phyloP scores from a whole-genome alignment of 2,797 vertebrate genomes.

The Chelonia mydas region DNA sequence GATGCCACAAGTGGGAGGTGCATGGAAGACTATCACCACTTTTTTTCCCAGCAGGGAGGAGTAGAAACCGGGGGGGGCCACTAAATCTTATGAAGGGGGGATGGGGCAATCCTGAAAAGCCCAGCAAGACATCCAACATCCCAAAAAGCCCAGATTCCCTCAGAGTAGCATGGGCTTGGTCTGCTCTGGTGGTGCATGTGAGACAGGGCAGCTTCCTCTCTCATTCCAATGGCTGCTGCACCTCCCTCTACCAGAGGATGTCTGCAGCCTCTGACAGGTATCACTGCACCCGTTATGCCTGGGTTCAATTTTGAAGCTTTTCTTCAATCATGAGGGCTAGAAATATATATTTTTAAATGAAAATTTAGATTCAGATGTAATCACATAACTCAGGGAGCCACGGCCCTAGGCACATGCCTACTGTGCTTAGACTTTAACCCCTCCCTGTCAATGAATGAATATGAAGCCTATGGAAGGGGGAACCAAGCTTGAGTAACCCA shows the following conservation, averaged over 20 bases:
- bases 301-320: neutral
- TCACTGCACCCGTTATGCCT: neutral
- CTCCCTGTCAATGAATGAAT: neutral
- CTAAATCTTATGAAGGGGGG: neutral
- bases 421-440: neutral
- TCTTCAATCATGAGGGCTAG: neutral
- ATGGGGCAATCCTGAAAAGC: neutral
- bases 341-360: neutral
- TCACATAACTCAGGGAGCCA: neutral
- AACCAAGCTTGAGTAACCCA: neutral
- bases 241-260: neutral
- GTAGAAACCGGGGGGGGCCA: neutral
- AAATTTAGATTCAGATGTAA: neutral
- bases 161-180: neutral
- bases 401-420: fast-evolving
- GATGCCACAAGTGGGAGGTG: neutral
- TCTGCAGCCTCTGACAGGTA: neutral
- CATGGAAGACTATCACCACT: neutral
- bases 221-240: neutral
- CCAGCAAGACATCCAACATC: neutral
- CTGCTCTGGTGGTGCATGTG: neutral
- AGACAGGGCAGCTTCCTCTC: neutral
- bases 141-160: neutral
- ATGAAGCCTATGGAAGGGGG: neutral
- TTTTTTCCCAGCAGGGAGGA: neutral